Conservation (phyloP, 2,797 vertebrate genomes). For the Gambelia wislizenii region DNA sequence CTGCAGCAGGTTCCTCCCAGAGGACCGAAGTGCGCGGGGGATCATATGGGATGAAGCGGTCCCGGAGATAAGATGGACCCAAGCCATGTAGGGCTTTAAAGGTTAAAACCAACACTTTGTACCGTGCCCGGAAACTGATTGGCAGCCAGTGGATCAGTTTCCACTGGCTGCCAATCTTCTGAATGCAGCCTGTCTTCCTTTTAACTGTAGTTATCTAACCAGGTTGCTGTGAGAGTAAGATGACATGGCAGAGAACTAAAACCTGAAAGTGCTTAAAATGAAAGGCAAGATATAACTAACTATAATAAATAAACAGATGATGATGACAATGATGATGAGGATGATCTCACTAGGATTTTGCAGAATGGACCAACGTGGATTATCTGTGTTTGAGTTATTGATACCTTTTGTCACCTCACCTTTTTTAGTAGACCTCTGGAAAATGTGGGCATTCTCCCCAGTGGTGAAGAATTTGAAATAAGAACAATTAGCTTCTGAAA, state of each 20-base stretch:
- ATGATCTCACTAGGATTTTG: background rate
- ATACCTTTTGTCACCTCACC: slow-evolving; percentile 80
- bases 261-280: background rate
- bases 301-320: background rate
- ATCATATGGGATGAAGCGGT: no score
- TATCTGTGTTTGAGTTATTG: background rate
- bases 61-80: no score
- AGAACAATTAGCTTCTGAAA: slow-evolving; percentile 90
- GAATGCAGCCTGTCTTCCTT: background rate
- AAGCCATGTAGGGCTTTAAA: no score
- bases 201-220: no score
- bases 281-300: background rate
- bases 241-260: background rate
- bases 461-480: slow-evolving; percentile 95
- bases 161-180: no score
- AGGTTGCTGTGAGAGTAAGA: background rate
- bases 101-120: no score
- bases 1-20: no score
- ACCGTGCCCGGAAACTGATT: no score
- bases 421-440: slow-evolving; percentile 89
- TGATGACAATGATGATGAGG: no score
- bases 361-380: background rate
- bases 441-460: slow-evolving; percentile 89
- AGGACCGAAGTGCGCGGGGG: no score
- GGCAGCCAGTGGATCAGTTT: no score